A percentile compares a stretch with the other conserved stretches of the same genome.
These are phyloP conservation scores for Liopterus haemorrhoidalis DNA, from an alignment of 2,888 invertebrate genomes.

Conservation along the genomic window DNA sequence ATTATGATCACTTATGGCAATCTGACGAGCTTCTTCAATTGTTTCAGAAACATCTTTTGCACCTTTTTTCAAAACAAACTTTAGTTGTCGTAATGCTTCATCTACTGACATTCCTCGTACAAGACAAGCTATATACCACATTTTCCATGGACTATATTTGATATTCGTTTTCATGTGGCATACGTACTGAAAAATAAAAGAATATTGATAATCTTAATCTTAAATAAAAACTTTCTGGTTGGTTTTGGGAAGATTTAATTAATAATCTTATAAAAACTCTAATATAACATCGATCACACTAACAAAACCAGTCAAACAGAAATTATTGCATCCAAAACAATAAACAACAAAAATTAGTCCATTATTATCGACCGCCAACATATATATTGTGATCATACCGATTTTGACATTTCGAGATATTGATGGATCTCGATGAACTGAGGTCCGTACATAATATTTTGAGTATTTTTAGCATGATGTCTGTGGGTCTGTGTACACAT, in stretches of 20 bases:
- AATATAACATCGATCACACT: too few species aligned
- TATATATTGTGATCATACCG: too few species aligned
- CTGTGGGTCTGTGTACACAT: too few species aligned
- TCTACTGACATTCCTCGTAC: constrained; percentile 89
- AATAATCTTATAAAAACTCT: too few species aligned
- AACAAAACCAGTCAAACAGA: background rate
- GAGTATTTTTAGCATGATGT: too few species aligned
- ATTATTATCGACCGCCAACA: too few species aligned
- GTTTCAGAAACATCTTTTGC: constrained; percentile 67
- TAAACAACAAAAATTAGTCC: too few species aligned
- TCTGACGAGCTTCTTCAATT: constrained; percentile 80
- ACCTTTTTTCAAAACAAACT: constrained; percentile 75
- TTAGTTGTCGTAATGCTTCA: constrained; percentile 87
- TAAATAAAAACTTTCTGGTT: background rate
- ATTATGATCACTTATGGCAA: constrained; percentile 82
- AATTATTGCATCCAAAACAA: constrained; percentile 7
- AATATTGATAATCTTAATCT: background rate
- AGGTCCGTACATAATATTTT: too few species aligned
- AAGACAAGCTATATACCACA: constrained; percentile 87
- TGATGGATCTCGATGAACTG: too few species aligned
- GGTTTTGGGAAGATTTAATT: constrained; percentile 2
- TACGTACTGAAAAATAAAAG: constrained; percentile 66
- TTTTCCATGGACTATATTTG: constrained; percentile 85
- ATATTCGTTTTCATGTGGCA: constrained; percentile 79
- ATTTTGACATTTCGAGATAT: too few species aligned